These are phyloP conservation scores for Rhorus exstirpatorius DNA, from an alignment of 2,888 invertebrate genomes.

Conservation along the genomic window DNA sequence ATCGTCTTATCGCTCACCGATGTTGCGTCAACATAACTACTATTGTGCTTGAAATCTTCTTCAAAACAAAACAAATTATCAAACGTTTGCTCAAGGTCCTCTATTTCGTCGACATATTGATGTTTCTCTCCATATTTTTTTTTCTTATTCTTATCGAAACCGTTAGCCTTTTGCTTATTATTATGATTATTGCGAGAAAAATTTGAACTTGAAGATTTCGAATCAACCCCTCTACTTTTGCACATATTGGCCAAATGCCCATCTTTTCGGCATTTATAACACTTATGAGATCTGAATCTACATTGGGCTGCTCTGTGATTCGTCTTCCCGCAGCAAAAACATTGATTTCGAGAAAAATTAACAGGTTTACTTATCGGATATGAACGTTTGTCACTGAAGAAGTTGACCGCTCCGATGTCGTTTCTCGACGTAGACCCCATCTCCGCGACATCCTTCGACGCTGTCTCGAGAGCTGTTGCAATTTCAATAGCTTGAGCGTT, in stretches of 20 bases:
- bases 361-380: background rate
- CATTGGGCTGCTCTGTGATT: slow-evolving; percentile 33
- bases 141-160: background rate
- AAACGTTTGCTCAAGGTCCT: background rate
- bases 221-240: slow-evolving; percentile 11
- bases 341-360: background rate
- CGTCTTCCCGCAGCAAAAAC: slow-evolving; percentile 37
- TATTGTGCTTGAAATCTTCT: background rate
- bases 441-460: slow-evolving; percentile 43
- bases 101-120: background rate
- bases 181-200: background rate
- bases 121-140: background rate
- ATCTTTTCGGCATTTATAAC: slow-evolving; percentile 38
- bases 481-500: slow-evolving; percentile 51
- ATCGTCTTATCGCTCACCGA: background rate
- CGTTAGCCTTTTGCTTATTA: background rate
- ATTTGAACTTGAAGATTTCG: background rate
- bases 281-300: slow-evolving; percentile 26
- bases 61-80: background rate
- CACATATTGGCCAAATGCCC: slow-evolving; percentile 36
- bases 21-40: background rate
- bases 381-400: background rate
- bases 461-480: slow-evolving; percentile 56
- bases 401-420: background rate
- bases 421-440: slow-evolving; percentile 25